Evolutionary conservation across 2,113 vertebrate genomes (phyloP), one percentile per base, ranked within the genome.

Genomic region (Todiramphus saurophagus): DNA sequence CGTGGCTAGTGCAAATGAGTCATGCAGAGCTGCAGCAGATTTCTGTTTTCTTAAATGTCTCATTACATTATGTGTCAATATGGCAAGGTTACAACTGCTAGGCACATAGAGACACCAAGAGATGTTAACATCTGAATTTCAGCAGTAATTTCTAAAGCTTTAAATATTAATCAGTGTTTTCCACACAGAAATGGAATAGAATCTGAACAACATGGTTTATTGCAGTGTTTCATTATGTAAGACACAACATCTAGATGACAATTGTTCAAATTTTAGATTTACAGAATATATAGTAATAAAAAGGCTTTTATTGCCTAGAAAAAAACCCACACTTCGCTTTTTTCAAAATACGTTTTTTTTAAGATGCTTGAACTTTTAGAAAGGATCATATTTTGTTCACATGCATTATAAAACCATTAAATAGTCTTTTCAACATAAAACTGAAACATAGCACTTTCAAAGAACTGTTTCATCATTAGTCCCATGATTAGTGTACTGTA

Each of bases 131-230:
- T 64, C 83, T 94, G 80, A 93, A 92, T 83, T 96, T 95, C 93
- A 86, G 68, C 56, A 93, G 67, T 66, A 39, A 43, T 90, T 94
- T 83, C 76, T 89, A 69, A 73, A 78, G n/a, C 35, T 37, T 37
- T 97, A 94, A 97, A 96, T 96, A 85, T 96, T 97, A 96, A 96
- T 93, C 89, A 28, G 16, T 72, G 83, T 81, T 96, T 96, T 83
- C 81, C 60, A 87, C 75, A 87, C 58, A 73, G 43, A 86, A 90
- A 80, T 37, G 11, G 93, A 87, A 95, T 11, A 95, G 59, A 90
- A 78, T 83, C 51, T 90, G 92, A 62, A 33, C 12, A 76, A 16
- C 28, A 16, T 7, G 8, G 8, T 72, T 87, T 87, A 53, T 44
- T 62, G 31, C 43, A 37, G 37, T 68, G 24, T 44, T 91, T 72